Conservation (phyloP, 1,140 invertebrate species). For the Anastrepha obliqua region DNA sequence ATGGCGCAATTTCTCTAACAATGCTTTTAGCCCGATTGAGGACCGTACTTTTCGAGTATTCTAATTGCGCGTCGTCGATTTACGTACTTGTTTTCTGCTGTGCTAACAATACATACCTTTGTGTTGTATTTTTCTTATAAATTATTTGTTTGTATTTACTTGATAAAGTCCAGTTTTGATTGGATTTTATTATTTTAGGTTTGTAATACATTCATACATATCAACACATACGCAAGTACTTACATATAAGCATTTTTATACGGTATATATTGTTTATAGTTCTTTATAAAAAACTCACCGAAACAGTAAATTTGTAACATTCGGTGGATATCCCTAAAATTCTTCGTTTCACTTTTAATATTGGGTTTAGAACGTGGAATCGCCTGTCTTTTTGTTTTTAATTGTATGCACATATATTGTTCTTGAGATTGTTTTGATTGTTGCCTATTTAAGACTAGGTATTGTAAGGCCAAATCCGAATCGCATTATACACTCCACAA, state of each 20-base stretch:
- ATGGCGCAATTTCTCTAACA: slow-evolving; percentile 24
- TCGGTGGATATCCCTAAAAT: background rate
- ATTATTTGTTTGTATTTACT: background rate
- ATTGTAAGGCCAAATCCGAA: no score
- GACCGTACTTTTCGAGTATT: slow-evolving; percentile 8
- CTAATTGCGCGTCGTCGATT: background rate
- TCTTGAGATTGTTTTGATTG: no score
- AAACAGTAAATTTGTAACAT: background rate
- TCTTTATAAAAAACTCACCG: background rate
- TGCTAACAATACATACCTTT: background rate
- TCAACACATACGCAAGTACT: background rate
- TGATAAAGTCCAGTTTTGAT: background rate
- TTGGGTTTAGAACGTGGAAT: no score
- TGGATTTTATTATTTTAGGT: background rate
- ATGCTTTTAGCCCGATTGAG: slow-evolving; percentile 31
- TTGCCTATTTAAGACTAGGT: no score
- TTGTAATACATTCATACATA: background rate
- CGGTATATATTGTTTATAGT: slow-evolving; percentile 16
- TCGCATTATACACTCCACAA: no score
- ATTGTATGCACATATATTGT: no score
- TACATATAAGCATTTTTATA: background rate
- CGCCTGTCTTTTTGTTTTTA: no score
- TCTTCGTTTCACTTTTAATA: no score
- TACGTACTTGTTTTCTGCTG: background rate
- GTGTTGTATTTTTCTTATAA: background rate